Evolutionary conservation across 2,113 vertebrate genomes (phyloP).

Genomic region (Antigone vipio): DNA sequence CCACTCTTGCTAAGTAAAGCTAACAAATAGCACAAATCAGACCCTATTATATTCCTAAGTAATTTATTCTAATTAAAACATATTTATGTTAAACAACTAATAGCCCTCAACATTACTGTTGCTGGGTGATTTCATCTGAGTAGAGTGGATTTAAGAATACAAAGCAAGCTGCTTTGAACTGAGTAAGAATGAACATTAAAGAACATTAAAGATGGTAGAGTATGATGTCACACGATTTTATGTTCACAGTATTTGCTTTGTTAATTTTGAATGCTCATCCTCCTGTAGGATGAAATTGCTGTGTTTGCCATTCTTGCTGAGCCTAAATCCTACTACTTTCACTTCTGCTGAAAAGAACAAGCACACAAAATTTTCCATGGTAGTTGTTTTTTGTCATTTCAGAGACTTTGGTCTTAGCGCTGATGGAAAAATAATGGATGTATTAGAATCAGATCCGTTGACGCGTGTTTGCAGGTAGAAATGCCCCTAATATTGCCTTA

Average conservation of each 20-base stretch:
- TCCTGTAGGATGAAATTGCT: background rate
- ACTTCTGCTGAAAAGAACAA: background rate
- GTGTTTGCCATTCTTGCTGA: background rate
- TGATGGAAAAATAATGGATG: background rate
- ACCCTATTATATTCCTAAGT: too few species aligned
- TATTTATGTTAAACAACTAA: too few species aligned
- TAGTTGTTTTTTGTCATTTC: accelerated
- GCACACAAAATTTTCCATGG: accelerated
- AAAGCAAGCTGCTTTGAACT: background rate
- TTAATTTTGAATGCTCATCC: background rate
- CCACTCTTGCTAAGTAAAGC: too few species aligned
- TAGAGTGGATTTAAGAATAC: background rate
- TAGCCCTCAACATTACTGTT: background rate
- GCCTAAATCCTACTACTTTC: background rate
- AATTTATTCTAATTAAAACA: too few species aligned
- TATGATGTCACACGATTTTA: background rate
- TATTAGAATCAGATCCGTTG: background rate
- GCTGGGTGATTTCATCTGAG: background rate
- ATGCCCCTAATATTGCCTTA: background rate
- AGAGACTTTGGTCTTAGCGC: background rate
- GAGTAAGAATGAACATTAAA: background rate
- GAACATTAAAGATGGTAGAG: background rate
- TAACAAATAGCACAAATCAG: too few species aligned
- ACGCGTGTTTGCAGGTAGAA: background rate
- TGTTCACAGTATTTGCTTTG: background rate